Evolutionary conservation across 2,888 invertebrate genomes (phyloP).

Genomic region (Operophtera brumata): DNA sequence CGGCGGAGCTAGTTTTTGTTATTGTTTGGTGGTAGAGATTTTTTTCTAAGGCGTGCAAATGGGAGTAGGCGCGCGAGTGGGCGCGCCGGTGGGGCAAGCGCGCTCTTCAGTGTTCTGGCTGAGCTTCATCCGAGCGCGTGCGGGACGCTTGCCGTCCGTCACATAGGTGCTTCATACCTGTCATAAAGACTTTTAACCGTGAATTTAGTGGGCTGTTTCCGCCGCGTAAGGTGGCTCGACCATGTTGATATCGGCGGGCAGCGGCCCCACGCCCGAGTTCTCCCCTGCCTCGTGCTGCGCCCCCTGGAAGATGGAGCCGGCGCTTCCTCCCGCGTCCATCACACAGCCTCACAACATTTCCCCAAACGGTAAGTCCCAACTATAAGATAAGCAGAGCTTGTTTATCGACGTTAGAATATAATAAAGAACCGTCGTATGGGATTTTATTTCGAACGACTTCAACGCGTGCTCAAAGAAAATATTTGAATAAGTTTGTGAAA

Average conservation of each 20-base stretch:
- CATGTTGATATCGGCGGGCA: slow-evolving; percentile 85
- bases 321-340: slow-evolving; percentile 72
- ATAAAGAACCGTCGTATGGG: neutral
- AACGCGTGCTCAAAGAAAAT: slow-evolving; percentile 13
- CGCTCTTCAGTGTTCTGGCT: slow-evolving; percentile 81
- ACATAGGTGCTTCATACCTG: slow-evolving; percentile 45
- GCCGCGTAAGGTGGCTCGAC: slow-evolving; percentile 60
- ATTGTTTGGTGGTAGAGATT: slow-evolving; percentile 75
- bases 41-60: slow-evolving; percentile 79
- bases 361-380: slow-evolving; percentile 70
- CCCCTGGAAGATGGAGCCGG: slow-evolving; percentile 84
- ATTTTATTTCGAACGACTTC: slow-evolving; percentile 15
- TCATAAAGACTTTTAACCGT: slow-evolving; percentile 40
- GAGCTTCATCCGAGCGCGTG: slow-evolving; percentile 79
- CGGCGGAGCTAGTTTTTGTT: slow-evolving; percentile 74
- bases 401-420: neutral
- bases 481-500: neutral
- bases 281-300: slow-evolving; percentile 81
- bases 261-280: slow-evolving; percentile 80
- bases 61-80: slow-evolving; percentile 79
- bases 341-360: slow-evolving; percentile 80
- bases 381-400: neutral
- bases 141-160: slow-evolving; percentile 59
- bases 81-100: slow-evolving; percentile 77
- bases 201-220: slow-evolving; percentile 59